Percentiles rank a stretch among this genome's conserved stretches.
Conservation (phyloP, 2,888 invertebrate species). For the Lycia hirtaria region DNA sequence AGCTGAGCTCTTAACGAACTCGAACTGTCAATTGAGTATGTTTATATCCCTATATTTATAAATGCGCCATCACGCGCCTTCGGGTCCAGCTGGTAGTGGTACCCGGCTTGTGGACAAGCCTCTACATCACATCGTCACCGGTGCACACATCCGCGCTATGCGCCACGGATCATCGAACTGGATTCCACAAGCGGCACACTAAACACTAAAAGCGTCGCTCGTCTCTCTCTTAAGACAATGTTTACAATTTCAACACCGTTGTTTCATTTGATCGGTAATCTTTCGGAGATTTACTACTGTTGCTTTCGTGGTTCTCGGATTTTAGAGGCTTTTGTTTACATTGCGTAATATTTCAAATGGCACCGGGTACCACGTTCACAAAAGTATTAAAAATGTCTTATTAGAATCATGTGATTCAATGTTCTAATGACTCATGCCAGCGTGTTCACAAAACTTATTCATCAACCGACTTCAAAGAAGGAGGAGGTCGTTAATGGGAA, state of each 20-base stretch:
- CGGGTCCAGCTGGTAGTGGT: not conserved
- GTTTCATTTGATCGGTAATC: not conserved
- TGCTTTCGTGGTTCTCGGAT: not conserved
- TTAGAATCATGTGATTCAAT: no score
- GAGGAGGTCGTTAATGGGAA: no score
- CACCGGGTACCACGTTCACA: no score
- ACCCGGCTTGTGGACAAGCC: conserved; percentile 19
- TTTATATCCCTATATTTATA: not conserved
- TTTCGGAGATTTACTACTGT: not conserved
- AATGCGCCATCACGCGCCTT: conserved; percentile 22
- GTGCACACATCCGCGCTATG: conserved; percentile 11
- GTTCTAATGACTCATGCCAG: not conserved
- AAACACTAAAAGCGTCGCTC: conserved; percentile 26
- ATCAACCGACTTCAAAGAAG: no score
- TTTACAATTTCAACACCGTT: conserved; percentile 11
- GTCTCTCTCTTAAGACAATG: conserved; percentile 3
- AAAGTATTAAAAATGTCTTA: no score
- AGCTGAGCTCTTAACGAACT: not conserved
- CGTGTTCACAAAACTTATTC: not conserved
- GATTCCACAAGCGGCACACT: conserved; percentile 21
- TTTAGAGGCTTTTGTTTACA: not conserved
- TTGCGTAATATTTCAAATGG: not conserved
- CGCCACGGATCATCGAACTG: not conserved
- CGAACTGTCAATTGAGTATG: no score
- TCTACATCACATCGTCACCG: not conserved